A percentile compares a stretch with the other conserved stretches of the same genome.
phyloP scores from a whole-genome alignment of 2,113 vertebrate genomes.

The Triplophysa tibetana region DNA sequence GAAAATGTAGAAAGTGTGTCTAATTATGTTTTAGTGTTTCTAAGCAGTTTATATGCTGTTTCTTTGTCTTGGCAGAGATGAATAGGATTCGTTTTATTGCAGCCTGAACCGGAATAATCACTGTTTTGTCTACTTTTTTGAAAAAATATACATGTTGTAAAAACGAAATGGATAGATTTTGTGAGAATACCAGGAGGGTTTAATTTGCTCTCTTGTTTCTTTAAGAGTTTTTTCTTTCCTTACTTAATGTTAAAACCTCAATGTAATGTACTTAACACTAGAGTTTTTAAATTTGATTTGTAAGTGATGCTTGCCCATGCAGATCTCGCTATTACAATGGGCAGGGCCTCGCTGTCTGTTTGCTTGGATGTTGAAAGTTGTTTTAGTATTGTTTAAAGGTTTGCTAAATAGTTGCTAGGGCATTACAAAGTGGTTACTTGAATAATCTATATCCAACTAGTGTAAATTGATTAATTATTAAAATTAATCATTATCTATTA shows the following conservation, averaged over 20 bases:
- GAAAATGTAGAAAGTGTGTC: neutral
- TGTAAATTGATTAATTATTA: neutral
- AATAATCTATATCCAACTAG: neutral
- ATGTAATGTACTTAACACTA: too few species aligned
- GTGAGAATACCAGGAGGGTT: neutral
- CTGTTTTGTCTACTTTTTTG: neutral
- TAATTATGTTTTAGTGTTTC: conserved; percentile 14
- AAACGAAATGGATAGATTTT: conserved; percentile 3
- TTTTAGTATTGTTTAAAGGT: too few species aligned
- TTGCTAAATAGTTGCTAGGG: too few species aligned
- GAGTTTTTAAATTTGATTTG: too few species aligned
- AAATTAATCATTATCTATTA: too few species aligned
- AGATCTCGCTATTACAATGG: too few species aligned
- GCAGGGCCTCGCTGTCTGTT: too few species aligned
- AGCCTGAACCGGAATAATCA: conserved; percentile 11
- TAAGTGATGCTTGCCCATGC: too few species aligned
- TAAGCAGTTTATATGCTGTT: conserved; percentile 6
- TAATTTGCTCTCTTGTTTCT: too few species aligned
- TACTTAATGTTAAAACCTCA: too few species aligned
- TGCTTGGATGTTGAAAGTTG: too few species aligned
- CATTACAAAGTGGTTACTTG: neutral
- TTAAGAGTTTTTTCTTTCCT: too few species aligned
- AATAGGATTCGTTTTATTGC: neutral
- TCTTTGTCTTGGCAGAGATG: conserved; percentile 9
- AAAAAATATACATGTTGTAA: neutral